Evolutionary conservation across 1,140 invertebrate species (phyloP).

Genomic region (honey bee (Apis mellifera)): DNA sequence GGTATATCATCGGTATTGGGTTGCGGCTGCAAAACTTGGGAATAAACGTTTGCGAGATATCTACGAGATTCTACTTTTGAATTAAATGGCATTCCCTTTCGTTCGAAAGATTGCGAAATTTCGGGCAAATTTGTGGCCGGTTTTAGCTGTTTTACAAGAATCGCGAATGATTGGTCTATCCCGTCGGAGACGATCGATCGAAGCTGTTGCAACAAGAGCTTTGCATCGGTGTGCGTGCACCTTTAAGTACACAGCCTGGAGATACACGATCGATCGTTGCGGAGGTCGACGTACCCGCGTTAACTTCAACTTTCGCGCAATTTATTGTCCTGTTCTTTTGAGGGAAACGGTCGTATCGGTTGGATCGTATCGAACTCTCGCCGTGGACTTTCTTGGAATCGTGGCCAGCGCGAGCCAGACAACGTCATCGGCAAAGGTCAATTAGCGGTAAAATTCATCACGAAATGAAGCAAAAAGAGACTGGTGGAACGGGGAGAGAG

Average conservation of each 20-base stretch:
- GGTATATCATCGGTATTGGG: not conserved
- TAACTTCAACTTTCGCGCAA: slow-evolving; percentile 45
- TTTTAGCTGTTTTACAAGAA: too few relatives aligned
- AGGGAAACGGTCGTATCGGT: not conserved
- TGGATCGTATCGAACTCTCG: not conserved
- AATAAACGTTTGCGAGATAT: too few relatives aligned
- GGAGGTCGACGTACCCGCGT: slow-evolving; percentile 52
- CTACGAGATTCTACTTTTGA: too few relatives aligned
- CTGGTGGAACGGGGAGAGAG: not conserved
- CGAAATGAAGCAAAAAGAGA: not conserved
- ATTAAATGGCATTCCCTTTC: too few relatives aligned
- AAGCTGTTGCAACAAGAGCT: not conserved
- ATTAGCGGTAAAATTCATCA: slow-evolving; percentile 37
- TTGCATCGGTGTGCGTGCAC: slow-evolving; percentile 33
- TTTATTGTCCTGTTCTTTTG: slow-evolving; percentile 31
- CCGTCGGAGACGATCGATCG: slow-evolving; percentile 1
- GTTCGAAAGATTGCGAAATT: not conserved
- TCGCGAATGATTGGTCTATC: not conserved
- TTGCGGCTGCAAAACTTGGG: too few relatives aligned
- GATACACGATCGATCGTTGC: slow-evolving; percentile 58
- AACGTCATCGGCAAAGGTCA: slow-evolving; percentile 10
- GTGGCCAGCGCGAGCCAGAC: not conserved
- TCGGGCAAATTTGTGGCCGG: not conserved
- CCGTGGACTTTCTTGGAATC: not conserved
- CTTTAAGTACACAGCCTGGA: slow-evolving; percentile 23